phyloP scores from a whole-genome alignment of 2,888 invertebrate species.

The Embidobia sp. region DNA sequence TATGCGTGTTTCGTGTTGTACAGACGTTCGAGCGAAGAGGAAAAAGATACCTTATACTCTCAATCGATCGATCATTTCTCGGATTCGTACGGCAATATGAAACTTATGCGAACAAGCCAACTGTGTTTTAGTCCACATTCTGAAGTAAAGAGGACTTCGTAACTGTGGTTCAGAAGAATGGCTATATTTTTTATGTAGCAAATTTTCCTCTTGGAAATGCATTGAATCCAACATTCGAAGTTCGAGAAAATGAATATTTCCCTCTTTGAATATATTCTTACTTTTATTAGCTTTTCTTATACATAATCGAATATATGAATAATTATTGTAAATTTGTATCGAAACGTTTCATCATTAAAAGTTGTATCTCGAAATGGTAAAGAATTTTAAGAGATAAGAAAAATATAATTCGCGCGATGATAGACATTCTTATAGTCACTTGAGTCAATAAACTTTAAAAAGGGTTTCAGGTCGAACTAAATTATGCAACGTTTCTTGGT shows the following conservation, averaged over 20 bases:
- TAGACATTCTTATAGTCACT: conserved; percentile 55
- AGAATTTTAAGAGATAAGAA: background rate
- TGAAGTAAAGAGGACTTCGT: background rate
- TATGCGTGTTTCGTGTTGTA: conserved; percentile 21
- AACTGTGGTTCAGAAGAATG: conserved; percentile 6
- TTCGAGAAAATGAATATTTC: too few relatives aligned
- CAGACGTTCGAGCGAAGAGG: conserved; percentile 14
- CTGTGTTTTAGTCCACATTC: conserved; percentile 8
- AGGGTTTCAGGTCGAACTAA: conserved; percentile 54
- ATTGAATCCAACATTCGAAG: too few relatives aligned
- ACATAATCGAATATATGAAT: too few relatives aligned
- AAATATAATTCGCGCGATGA: conserved; percentile 43
- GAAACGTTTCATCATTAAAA: too few relatives aligned
- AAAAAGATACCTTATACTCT: conserved; percentile 42
- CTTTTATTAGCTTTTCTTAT: too few relatives aligned
- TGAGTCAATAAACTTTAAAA: conserved; percentile 63
- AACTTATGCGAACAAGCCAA: conserved; percentile 48
- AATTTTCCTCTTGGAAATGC: too few relatives aligned
- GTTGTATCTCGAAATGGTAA: background rate
- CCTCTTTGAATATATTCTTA: too few relatives aligned
- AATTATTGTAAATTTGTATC: too few relatives aligned
- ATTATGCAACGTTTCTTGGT: conserved; percentile 54
- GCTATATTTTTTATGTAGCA: background rate
- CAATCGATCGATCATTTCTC: conserved; percentile 47
- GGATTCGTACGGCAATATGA: conserved; percentile 31